Evolutionary conservation across 1,140 invertebrate genomes (phyloP), one percentile per base, ranked within the genome.

Genomic region (Orius insidiosus): DNA sequence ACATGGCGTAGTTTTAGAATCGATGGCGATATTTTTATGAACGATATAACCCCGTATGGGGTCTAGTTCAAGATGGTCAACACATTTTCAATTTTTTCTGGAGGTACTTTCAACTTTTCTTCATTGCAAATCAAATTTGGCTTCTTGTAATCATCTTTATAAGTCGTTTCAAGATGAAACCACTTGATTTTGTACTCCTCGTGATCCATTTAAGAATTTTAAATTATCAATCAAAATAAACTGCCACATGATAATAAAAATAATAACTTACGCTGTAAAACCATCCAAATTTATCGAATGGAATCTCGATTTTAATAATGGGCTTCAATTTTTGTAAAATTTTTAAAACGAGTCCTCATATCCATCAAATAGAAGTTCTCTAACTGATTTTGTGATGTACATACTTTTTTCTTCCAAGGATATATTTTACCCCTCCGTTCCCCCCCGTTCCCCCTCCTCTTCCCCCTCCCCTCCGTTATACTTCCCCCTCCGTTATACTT

Each of bases 211-310:
- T 36, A 5, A 4, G 3, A 11, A 11, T 4, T n/a, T 36, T 11
- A 11, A 7, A 24, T 4, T 24, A n/a, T n/a, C 24, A 24, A n/a
- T n/a, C n/a, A n/a, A n/a, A n/a, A n/a, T n/a, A n/a, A n/a, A n/a
- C n/a, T n/a, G n/a, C n/a, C n/a, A n/a, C n/a, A n/a, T n/a, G n/a
- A n/a, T n/a, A n/a, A n/a, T n/a, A n/a, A n/a, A n/a, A n/a, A n/a
- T n/a, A n/a, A n/a, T n/a, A n/a, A 46, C 67, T 63, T 68, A 85
- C 81, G 60, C 69, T 70, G 59, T 83, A 85, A 63, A 86, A 85
- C 70, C 81, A 77, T 19, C 78, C 83, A 59, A 86, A 85, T 55
- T 67, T 71, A 56, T 74, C 74, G 0, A 71, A 70, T 2, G 78
- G 72, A 8, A 54, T 38, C 1, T 72, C 66, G 2, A 68, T 39